Base-by-base conservation (phyloP, 2,888 invertebrate genomes). In the Athalia cordata region DNA sequence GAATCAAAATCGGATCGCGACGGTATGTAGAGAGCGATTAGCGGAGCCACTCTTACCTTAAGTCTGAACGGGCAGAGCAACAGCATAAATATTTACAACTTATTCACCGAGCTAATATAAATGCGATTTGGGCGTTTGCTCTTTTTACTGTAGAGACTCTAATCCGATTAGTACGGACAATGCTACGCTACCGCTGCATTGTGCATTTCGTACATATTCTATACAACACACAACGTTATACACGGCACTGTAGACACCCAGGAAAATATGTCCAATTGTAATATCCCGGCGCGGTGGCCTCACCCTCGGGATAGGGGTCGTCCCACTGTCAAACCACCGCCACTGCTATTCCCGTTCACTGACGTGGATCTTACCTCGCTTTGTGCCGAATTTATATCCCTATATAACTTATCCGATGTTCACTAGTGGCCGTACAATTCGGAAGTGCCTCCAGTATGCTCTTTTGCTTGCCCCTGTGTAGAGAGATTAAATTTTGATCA, bases 41-140 rank as follows among this genome's bases (percentile, higher is more conserved):
- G 86, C 85, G 81, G 1, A 84, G 86, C 83, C 86, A 86, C 86
- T 88, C 75, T 75, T 75, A 13, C 84, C 84, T 82, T 15, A 52
- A 65, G 49, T 84, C 83, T 81, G 84, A 61, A 55, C 55, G 11
- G 11, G n/a, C 55, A 9, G n/a, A 55, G 55, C 6, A 29, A 29
- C 85, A 85, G 85, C 88, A 89, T 89, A 89, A 89, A 89, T 89
- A 89, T 89, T 89, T 89, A 89, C 89, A 89, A 89, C 89, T 89
- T 88, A 89, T 89, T 89, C 89, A 88, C 86, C 87, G 85, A 87
- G 89, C 88, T 89, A 89, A 89, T 90, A 89, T 89, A 90, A 90
- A 89, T 89, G 89, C 89, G 90, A 90, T 90, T 90, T 89, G 87
- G 89, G 88, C 89, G 87, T 88, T 90, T 90, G 90, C 90, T 90